phyloP scores from a whole-genome alignment of 2,113 vertebrate genomes.

The Notiomystis cincta region DNA sequence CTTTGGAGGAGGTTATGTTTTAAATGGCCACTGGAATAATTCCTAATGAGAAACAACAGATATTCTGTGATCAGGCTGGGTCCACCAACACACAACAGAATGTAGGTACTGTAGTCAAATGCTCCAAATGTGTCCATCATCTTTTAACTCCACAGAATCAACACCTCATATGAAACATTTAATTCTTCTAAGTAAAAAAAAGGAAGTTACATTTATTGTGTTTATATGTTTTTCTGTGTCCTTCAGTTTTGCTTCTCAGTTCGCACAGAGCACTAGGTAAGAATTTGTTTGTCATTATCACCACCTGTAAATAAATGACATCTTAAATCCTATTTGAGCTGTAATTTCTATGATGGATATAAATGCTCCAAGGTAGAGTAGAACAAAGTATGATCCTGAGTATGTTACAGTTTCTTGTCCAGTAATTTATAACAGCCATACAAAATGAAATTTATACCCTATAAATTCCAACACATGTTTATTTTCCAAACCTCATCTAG shows the following conservation, averaged over 20 bases:
- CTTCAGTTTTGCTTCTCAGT: neutral
- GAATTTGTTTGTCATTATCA: neutral
- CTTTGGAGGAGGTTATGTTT: neutral
- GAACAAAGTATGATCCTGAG: neutral
- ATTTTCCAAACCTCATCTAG: neutral
- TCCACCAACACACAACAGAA: neutral
- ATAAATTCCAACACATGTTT: neutral
- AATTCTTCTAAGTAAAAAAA: neutral
- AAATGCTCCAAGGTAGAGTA: neutral
- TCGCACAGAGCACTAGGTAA: neutral
- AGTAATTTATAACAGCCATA: neutral
- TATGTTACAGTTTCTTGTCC: neutral
- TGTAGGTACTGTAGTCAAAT: neutral
- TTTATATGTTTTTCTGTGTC: neutral
- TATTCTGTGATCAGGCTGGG: neutral
- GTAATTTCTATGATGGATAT: slow-evolving; percentile 11
- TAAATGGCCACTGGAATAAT: neutral
- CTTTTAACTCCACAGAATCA: neutral
- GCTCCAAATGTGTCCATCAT: neutral
- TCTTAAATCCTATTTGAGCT: neutral
- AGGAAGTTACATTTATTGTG: neutral
- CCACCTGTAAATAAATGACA: slow-evolving; percentile 1
- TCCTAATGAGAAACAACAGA: neutral
- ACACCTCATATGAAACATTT: neutral
- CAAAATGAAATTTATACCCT: neutral